phyloP scores from a whole-genome alignment of 1,140 invertebrate species.

The Vanessa atalanta region DNA sequence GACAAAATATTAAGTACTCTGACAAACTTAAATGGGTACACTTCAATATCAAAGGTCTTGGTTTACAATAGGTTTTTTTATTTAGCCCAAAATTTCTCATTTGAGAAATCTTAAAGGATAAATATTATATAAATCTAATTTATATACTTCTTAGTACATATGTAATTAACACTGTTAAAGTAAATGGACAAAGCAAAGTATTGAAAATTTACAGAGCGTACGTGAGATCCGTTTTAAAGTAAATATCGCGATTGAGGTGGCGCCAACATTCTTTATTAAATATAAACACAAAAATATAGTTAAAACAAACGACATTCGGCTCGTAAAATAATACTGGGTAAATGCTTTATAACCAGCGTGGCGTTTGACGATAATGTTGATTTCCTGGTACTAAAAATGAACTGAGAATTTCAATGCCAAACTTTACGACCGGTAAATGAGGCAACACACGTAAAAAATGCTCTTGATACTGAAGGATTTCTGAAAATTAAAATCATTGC shows the following conservation, averaged over 20 bases:
- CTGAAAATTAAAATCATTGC: background rate
- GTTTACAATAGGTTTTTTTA: too few relatives aligned
- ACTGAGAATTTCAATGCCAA: conserved; percentile 74
- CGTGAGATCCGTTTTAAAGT: conserved; percentile 59
- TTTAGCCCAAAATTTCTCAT: too few relatives aligned
- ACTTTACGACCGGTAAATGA: conserved; percentile 65
- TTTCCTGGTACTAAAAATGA: conserved; percentile 73
- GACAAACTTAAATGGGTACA: too few relatives aligned
- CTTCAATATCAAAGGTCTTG: too few relatives aligned
- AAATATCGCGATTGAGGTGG: conserved; percentile 51
- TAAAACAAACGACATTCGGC: conserved; percentile 43
- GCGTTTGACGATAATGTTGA: conserved; percentile 58
- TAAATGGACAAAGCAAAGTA: conserved; percentile 55
- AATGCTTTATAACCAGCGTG: conserved; percentile 55
- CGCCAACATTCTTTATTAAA: conserved; percentile 60
- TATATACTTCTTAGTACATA: background rate
- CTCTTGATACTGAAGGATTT: conserved; percentile 39
- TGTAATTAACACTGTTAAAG: conserved; percentile 42
- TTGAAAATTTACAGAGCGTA: conserved; percentile 52
- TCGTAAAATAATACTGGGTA: conserved; percentile 47
- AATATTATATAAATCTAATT: background rate
- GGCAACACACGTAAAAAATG: conserved; percentile 45
- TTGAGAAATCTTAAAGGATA: too few relatives aligned
- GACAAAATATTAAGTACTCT: too few relatives aligned
- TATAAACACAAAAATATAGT: conserved; percentile 40